A percentile compares a stretch with the other conserved stretches of the same genome.
Evolutionary conservation across 2,888 invertebrate genomes (phyloP).

Genomic region (Acheta domesticus): DNA sequence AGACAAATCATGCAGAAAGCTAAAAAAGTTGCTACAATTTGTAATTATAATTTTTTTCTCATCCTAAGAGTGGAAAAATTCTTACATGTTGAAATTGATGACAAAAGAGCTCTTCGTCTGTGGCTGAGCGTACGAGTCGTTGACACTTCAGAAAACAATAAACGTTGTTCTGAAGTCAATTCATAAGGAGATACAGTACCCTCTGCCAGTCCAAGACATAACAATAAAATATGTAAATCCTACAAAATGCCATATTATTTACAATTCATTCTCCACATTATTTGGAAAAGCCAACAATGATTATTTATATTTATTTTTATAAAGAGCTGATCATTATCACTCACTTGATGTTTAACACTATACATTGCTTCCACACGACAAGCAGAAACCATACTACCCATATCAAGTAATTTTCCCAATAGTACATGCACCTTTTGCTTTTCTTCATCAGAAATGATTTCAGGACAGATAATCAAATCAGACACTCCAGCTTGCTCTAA

Average conservation of each 20-base stretch:
- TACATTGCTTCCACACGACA: conserved; percentile 54
- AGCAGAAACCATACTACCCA: conserved; percentile 58
- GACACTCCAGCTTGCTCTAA: not conserved
- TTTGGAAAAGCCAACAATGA: too few species aligned
- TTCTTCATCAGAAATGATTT: not conserved
- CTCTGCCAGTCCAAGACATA: conserved; percentile 63
- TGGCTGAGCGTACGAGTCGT: conserved; percentile 26
- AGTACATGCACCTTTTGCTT: not conserved
- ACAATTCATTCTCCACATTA: not conserved
- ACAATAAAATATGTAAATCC: conserved; percentile 59
- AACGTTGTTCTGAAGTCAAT: conserved; percentile 61
- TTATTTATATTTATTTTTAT: not conserved
- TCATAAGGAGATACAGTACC: conserved; percentile 60
- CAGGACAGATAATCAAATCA: not conserved
- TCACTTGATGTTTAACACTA: conserved; percentile 45
- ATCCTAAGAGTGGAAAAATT: not conserved
- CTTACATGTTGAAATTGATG: conserved; percentile 18
- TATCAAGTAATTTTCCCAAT: conserved; percentile 55
- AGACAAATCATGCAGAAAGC: too few species aligned
- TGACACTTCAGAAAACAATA: conserved; percentile 47
- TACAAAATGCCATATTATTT: conserved; percentile 38
- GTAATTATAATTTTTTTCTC: too few species aligned
- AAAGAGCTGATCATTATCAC: conserved; percentile 3
- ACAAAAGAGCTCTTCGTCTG: conserved; percentile 31
- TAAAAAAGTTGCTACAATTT: too few species aligned